Evolutionary conservation across 2,888 invertebrate species (phyloP).

Genomic region (Melanotus villosus): DNA sequence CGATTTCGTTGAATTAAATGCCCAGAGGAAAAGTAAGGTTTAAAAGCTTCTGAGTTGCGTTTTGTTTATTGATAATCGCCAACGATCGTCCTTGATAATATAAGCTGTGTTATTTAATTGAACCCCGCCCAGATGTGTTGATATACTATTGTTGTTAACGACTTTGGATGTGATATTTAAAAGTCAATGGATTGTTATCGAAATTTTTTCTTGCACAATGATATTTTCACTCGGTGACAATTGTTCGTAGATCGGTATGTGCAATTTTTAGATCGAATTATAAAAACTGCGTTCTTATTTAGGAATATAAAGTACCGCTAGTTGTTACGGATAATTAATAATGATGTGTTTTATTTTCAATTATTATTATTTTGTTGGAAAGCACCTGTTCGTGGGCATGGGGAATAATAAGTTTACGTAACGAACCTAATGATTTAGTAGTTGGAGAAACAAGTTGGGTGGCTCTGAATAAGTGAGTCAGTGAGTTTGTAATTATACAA

Average conservation of each 20-base stretch:
- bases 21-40: too few relatives aligned
- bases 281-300: too few relatives aligned
- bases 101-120: conserved; percentile 30
- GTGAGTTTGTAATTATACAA: background rate
- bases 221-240: background rate
- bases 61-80: conserved; percentile 30
- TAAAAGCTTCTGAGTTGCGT: background rate
- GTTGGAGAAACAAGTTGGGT: background rate
- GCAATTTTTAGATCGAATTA: too few relatives aligned
- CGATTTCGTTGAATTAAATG: too few relatives aligned
- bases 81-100: conserved; percentile 36
- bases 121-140: conserved; percentile 35
- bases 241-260: background rate
- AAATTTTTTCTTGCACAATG: conserved; percentile 11
- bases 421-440: background rate
- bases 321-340: too few relatives aligned
- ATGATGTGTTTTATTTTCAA: background rate
- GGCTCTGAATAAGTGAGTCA: background rate
- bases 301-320: too few relatives aligned
- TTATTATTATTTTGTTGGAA: background rate
- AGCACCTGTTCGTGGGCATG: background rate
- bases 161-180: conserved; percentile 34
- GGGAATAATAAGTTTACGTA: background rate
- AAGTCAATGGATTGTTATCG: conserved; percentile 31
- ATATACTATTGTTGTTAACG: conserved; percentile 28